Conservation (phyloP, 2,113 vertebrate species). For the Electrona antarctica region DNA sequence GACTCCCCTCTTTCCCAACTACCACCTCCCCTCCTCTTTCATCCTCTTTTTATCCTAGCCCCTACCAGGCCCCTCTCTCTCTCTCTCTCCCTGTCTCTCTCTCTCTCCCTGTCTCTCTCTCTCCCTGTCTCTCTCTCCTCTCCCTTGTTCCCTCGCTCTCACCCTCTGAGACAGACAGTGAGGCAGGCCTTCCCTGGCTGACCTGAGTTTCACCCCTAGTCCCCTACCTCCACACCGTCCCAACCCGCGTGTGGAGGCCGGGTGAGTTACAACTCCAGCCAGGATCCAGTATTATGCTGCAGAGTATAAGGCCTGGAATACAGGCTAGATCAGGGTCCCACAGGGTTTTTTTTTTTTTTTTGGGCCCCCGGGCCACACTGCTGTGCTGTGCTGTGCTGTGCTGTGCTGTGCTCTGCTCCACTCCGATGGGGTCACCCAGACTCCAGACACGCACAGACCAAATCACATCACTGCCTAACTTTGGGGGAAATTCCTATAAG, state of each 20-base stretch:
- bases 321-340: conserved; percentile 51
- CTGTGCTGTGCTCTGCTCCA: conserved; percentile 3
- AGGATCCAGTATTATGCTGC: conserved; percentile 29
- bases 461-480: conserved; percentile 27
- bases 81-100: conserved; percentile 25
- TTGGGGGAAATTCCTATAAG: conserved; percentile 44
- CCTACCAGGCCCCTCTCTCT: conserved; percentile 29
- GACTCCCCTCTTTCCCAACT: conserved; percentile 19
- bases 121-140: background rate
- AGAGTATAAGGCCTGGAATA: conserved; percentile 24
- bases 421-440: conserved; percentile 49
- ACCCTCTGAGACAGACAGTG: conserved; percentile 56
- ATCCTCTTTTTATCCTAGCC: conserved; percentile 6
- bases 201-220: conserved; percentile 76
- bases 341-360: conserved; percentile 14
- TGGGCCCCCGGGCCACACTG: conserved; percentile 15
- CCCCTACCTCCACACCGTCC: conserved; percentile 68
- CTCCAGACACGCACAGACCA: conserved; percentile 50
- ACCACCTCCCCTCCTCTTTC: conserved; percentile 8
- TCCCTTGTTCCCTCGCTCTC: conserved; percentile 20
- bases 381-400: background rate
- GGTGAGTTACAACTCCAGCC: conserved; percentile 66
- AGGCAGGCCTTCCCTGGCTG: conserved; percentile 69
- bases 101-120: conserved; percentile 49
- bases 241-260: conserved; percentile 53